Conservation (phyloP, 2,113 vertebrate species). For the Semicossyphus pulcher region DNA sequence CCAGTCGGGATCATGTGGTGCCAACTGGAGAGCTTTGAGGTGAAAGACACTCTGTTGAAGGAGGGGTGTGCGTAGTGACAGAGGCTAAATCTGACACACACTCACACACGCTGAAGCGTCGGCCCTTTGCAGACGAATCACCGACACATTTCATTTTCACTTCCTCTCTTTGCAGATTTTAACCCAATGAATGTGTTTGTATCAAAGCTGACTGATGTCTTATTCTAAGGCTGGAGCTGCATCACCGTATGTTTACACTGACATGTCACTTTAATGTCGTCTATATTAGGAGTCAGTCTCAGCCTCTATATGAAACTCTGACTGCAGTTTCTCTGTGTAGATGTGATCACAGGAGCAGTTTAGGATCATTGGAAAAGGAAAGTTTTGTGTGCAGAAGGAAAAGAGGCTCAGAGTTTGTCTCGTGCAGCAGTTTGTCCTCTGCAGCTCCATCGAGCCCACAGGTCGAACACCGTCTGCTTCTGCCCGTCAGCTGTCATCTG, state of each 20-base stretch:
- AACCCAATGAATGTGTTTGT: no score
- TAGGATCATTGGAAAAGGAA: background rate
- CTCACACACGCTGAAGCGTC: no score
- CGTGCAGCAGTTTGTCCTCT: conserved; percentile 10
- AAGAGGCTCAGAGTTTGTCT: conserved; percentile 24
- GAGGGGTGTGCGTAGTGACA: conserved; percentile 3
- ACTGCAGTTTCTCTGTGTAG: background rate
- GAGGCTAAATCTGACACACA: conserved; percentile 24
- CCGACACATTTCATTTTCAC: no score
- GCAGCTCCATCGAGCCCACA: no score
- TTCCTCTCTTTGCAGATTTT: no score
- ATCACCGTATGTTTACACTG: no score
- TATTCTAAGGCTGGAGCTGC: no score
- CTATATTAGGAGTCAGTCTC: background rate
- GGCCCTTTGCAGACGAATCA: no score
- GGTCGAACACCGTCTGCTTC: conserved; percentile 57
- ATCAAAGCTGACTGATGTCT: no score
- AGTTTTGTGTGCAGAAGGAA: conserved; percentile 6
- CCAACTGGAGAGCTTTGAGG: conserved; percentile 59
- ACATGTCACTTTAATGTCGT: no score
- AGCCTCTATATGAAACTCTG: background rate
- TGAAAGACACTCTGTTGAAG: conserved; percentile 62
- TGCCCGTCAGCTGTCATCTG: conserved; percentile 52
- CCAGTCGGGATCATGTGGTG: conserved; percentile 54
- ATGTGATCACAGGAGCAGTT: background rate